phyloP scores from a whole-genome alignment of 2,888 invertebrate species.

The Anodontia alba region DNA sequence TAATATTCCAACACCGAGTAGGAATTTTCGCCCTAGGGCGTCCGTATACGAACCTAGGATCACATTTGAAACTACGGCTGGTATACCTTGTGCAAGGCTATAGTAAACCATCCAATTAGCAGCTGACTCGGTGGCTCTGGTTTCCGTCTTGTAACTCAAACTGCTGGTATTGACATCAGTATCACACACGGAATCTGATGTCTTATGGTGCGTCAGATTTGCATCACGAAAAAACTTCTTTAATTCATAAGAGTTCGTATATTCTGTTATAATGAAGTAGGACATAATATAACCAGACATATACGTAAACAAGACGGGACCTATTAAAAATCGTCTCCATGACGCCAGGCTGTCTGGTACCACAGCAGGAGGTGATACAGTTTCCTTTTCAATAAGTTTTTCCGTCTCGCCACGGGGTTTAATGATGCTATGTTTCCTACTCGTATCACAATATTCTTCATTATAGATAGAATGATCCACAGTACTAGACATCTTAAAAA shows the following conservation, averaged over 20 bases:
- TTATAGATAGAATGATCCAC: not conserved
- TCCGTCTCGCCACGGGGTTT: not conserved
- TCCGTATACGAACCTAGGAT: slow-evolving; percentile 63
- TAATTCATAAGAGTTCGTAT: slow-evolving; percentile 36
- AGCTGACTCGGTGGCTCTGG: slow-evolving; percentile 40
- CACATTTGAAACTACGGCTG: slow-evolving; percentile 47
- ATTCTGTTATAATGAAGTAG: slow-evolving; percentile 50
- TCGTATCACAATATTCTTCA: not conserved
- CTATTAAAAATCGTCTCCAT: slow-evolving; percentile 51
- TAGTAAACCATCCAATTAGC: slow-evolving; percentile 52
- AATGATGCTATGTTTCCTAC: not conserved
- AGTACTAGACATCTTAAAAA: not conserved
- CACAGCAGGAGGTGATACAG: not conserved
- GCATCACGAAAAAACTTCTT: slow-evolving; percentile 32
- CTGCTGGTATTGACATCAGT: slow-evolving; percentile 29
- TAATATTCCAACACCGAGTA: slow-evolving; percentile 55
- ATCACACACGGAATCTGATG: slow-evolving; percentile 21
- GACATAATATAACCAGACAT: slow-evolving; percentile 56
- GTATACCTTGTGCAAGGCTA: slow-evolving; percentile 53
- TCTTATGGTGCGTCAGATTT: slow-evolving; percentile 31
- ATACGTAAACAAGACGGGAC: slow-evolving; percentile 44
- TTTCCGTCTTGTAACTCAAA: slow-evolving; percentile 31
- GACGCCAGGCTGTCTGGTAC: slow-evolving; percentile 16
- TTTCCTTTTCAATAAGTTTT: not conserved
- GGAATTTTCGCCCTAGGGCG: slow-evolving; percentile 61